Conservation (phyloP, 1,140 invertebrate genomes). For the Hypsibius dujardini region DNA sequence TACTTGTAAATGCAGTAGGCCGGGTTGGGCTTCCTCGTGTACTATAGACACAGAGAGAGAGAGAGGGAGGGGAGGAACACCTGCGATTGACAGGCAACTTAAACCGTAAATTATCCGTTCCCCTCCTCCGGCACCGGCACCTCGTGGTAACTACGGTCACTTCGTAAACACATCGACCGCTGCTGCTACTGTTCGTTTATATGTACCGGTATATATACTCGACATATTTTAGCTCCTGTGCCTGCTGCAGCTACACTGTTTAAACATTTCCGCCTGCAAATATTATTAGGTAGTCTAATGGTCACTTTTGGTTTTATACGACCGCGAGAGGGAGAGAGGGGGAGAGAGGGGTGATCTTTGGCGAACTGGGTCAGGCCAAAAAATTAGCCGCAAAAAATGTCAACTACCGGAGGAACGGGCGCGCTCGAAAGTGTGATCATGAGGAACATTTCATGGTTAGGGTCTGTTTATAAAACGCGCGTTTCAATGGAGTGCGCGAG, state of each 20-base stretch:
- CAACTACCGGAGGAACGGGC: too few species aligned
- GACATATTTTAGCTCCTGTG: not conserved
- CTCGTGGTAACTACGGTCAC: conserved; percentile 1
- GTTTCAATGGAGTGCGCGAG: too few species aligned
- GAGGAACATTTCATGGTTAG: too few species aligned
- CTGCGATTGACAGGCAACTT: conserved; percentile 11
- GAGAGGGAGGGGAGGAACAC: not conserved
- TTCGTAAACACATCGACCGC: not conserved
- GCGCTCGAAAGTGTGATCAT: too few species aligned
- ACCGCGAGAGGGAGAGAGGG: too few species aligned
- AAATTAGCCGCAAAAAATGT: too few species aligned
- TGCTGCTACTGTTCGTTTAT: not conserved
- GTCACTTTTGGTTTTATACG: not conserved
- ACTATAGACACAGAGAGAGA: too few species aligned
- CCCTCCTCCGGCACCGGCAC: not conserved
- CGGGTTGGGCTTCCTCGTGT: too few species aligned
- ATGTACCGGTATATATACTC: not conserved
- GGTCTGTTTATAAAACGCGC: too few species aligned
- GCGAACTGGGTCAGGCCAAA: too few species aligned
- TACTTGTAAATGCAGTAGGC: too few species aligned
- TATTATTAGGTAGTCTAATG: not conserved
- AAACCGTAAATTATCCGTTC: conserved; percentile 17
- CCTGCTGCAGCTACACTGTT: not conserved
- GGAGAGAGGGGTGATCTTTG: too few species aligned
- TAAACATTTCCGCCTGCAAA: not conserved